Conservation (phyloP, 2,797 vertebrate genomes). For the Gila robusta region DNA sequence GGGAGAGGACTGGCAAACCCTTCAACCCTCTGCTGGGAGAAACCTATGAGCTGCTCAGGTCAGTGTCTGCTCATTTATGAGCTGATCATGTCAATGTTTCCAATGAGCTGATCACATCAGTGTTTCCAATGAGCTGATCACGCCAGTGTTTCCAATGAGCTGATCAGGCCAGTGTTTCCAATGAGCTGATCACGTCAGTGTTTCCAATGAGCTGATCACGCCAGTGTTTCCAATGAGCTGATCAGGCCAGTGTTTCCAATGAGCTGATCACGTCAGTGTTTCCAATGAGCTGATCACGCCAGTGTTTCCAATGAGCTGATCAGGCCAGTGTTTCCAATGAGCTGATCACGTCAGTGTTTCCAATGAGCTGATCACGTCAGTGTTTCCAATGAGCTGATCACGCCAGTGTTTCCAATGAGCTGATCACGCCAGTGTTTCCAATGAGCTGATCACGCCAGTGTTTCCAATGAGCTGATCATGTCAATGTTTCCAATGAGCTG, state of each 20-base stretch:
- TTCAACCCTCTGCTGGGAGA: conserved; percentile 97
- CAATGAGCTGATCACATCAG: neutral
- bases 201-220: neutral
- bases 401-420: neutral
- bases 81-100: neutral
- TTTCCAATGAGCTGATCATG: neutral
- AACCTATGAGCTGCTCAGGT: conserved; percentile 96
- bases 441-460: neutral
- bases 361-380: neutral
- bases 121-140: conserved; percentile 1
- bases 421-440: neutral
- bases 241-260: neutral
- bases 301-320: neutral
- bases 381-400: conserved; percentile 7
- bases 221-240: conserved; percentile 3
- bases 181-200: neutral
- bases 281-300: neutral
- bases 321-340: neutral
- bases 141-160: neutral
- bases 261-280: neutral
- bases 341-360: neutral
- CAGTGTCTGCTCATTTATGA: conserved; percentile 49
- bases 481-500: conserved; percentile 3
- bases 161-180: neutral
- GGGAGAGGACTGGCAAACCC: conserved; percentile 97